Evolutionary conservation across 2,888 invertebrate genomes (phyloP).

Genomic region (Autographa pulchrina): DNA sequence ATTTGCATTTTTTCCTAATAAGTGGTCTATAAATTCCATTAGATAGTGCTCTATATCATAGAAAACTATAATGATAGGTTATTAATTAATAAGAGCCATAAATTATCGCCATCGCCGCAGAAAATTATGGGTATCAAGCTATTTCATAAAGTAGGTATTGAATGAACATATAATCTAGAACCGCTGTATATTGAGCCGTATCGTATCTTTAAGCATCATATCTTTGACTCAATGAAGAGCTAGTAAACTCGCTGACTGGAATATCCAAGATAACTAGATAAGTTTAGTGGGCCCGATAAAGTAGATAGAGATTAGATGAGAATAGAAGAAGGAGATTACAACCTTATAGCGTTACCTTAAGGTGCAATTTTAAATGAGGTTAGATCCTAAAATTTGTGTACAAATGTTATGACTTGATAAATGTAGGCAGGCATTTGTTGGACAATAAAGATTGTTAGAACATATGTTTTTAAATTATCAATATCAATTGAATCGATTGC

Average conservation of each 20-base stretch:
- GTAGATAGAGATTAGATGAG: slow-evolving; percentile 1
- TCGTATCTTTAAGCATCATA: neutral
- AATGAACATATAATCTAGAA: neutral
- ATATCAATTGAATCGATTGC: neutral
- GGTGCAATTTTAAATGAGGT: neutral
- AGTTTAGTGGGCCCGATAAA: neutral
- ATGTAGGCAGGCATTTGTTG: neutral
- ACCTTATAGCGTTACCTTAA: neutral
- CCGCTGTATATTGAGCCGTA: neutral
- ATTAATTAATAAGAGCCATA: neutral
- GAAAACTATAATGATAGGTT: neutral
- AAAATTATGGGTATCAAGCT: neutral
- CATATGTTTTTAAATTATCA: neutral
- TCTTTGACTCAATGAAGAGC: neutral
- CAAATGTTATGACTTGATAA: slow-evolving; percentile 1
- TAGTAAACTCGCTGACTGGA: slow-evolving; percentile 8
- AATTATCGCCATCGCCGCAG: neutral
- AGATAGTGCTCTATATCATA: no score
- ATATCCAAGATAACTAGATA: slow-evolving; percentile 4
- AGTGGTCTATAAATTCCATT: no score
- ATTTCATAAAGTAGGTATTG: neutral
- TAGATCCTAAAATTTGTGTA: neutral
- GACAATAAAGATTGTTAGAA: slow-evolving; percentile 3
- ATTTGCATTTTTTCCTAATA: no score
- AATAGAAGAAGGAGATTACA: neutral